Evolutionary conservation across 2,113 vertebrate genomes (phyloP).

Genomic region (Lutjanus erythropterus): DNA sequence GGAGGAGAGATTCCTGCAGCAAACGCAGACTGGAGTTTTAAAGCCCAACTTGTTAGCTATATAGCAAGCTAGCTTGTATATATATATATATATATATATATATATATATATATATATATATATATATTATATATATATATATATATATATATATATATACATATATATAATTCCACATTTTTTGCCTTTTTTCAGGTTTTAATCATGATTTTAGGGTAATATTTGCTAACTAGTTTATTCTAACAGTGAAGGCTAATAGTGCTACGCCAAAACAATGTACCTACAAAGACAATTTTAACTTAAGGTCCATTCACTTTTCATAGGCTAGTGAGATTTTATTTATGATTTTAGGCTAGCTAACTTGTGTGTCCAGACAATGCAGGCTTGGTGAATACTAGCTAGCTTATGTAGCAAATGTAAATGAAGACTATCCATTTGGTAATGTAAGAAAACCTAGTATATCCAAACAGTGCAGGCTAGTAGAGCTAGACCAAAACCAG

Average conservation of each 20-base stretch:
- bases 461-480: background rate
- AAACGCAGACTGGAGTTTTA: slow-evolving; percentile 20
- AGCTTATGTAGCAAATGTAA: background rate
- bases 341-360: background rate
- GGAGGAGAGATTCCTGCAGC: slow-evolving; percentile 1
- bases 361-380: background rate
- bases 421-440: background rate
- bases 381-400: background rate
- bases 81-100: too few relatives aligned
- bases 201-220: too few relatives aligned
- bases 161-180: too few relatives aligned
- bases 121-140: too few relatives aligned
- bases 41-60: background rate
- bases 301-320: background rate
- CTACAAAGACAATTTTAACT: background rate
- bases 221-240: too few relatives aligned
- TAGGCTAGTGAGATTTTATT: background rate
- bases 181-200: too few relatives aligned
- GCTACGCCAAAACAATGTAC: too few relatives aligned
- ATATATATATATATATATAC: too few relatives aligned
- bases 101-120: too few relatives aligned
- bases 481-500: background rate
- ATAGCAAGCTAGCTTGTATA: too few relatives aligned
- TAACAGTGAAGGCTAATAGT: too few relatives aligned
- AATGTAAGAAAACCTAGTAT: too few relatives aligned